These are phyloP conservation scores for Drosophila testacea DNA, from an alignment of 2,888 invertebrate genomes.

Conservation along the genomic window DNA sequence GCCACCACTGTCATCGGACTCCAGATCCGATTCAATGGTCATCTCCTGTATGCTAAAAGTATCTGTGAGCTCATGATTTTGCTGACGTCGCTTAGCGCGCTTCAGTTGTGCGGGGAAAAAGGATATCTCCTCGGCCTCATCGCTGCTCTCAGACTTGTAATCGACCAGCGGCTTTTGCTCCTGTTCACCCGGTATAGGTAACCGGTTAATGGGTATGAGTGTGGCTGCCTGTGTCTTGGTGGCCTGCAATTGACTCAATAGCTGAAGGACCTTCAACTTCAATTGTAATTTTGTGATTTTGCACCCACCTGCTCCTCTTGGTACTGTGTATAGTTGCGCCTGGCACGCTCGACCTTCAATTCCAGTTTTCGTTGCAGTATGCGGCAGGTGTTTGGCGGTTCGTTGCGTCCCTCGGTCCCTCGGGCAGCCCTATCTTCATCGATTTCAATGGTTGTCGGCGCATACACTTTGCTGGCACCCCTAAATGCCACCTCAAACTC, in stretches of 20 bases:
- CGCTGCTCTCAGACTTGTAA: constrained; percentile 84
- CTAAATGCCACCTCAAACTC: constrained; percentile 83
- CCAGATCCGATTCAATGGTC: constrained; percentile 84
- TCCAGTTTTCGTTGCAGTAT: constrained; percentile 85
- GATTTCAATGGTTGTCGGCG: constrained; percentile 68
- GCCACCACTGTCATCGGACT: constrained; percentile 84
- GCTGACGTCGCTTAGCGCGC: constrained; percentile 72
- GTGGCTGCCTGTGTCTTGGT: constrained; percentile 83
- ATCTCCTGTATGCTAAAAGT: constrained; percentile 85
- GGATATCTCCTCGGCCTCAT: constrained; percentile 84
- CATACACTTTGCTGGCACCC: constrained; percentile 70
- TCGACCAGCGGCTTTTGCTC: constrained; percentile 85
- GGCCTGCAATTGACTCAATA: constrained; percentile 60
- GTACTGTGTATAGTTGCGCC: constrained; percentile 84
- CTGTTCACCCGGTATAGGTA: constrained; percentile 84
- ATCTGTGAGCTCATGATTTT: constrained; percentile 83
- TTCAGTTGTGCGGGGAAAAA: constrained; percentile 83
- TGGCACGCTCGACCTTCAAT: constrained; percentile 85
- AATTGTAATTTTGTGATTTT: constrained; percentile 3
- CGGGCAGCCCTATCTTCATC: constrained; percentile 64
- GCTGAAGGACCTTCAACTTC: constrained; percentile 1
- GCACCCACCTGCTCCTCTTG: constrained; percentile 79
- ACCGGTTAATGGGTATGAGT: constrained; percentile 84
- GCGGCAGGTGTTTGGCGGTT: constrained; percentile 84
- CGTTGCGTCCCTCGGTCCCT: constrained; percentile 52